Evolutionary conservation across 1,140 invertebrate genomes (phyloP), one percentile per base, ranked within the genome.

Genomic region (Megathymus violae): DNA sequence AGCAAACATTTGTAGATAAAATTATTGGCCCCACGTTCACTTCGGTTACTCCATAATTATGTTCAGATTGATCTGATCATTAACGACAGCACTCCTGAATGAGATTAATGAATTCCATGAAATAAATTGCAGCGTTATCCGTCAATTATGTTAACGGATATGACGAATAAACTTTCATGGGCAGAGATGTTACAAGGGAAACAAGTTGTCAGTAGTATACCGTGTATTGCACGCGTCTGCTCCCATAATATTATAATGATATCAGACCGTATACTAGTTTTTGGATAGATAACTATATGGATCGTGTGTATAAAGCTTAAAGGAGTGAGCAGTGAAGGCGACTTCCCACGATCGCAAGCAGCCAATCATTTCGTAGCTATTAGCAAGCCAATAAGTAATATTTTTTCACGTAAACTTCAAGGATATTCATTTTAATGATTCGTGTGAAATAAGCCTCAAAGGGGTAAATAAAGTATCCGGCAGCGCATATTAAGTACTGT

Each of bases 101-200:
- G 41, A 50, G 50, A 58, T 65, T 67, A 69, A 67, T 71, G 54
- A 62, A 67, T 73, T 74, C 64, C 62, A 41, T 69, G 67, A 40
- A 44, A 36, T 13, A 17, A 44, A 43, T 44, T 56, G 52, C 52
- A 51, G 22, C 48, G 52, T 34, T 66, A 62, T 62, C 44, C 68
- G 72, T 73, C 63, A 80, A 78, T 75, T 74, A 77, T 79, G 73
- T 69, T 51, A 65, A 54, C 77, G 85, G 82, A 88, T 78, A 82
- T 88, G 79, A 78, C 75, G 70, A 80, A 83, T 81, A 81, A 84
- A 76, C 67, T 75, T 75, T 52, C 69, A 78, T 66, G 66, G 67
- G 65, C 74, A 71, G 73, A 75, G 80, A 70, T 44, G 67, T 72
- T 82, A 86, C 84, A 15, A 48, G 27, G 2, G 19, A 22, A 22